Conservation (phyloP, 2,113 vertebrate species). For the Melanocharis versteri region DNA sequence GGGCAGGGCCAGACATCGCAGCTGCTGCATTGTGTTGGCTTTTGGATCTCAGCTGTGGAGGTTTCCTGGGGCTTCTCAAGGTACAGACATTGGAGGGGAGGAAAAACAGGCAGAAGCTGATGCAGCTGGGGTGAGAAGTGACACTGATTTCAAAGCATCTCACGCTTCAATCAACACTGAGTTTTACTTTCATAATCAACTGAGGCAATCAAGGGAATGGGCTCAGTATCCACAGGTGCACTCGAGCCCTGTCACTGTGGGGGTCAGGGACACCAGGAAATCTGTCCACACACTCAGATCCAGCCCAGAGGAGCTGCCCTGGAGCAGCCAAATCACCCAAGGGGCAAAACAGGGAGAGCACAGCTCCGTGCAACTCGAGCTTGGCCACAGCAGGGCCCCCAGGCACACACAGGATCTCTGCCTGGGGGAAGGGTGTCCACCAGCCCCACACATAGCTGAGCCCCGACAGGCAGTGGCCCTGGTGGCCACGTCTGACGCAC, state of each 20-base stretch:
- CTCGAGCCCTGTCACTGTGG: rapidly evolving
- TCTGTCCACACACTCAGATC: neutral
- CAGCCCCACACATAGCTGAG: neutral
- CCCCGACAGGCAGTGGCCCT: neutral
- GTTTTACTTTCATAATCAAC: neutral
- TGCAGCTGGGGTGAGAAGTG: neutral
- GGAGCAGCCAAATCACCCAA: neutral
- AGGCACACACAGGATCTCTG: rapidly evolving
- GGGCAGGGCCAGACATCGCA: neutral
- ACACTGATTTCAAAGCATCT: neutral
- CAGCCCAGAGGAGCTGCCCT: neutral
- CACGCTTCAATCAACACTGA: neutral
- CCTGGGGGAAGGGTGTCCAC: rapidly evolving
- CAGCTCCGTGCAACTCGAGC: rapidly evolving
- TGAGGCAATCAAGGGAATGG: rapidly evolving
- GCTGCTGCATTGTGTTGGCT: neutral
- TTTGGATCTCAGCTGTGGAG: neutral
- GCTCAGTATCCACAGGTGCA: neutral
- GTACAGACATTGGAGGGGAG: neutral
- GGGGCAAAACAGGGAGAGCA: neutral
- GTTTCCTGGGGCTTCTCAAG: neutral
- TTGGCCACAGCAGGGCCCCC: rapidly evolving
- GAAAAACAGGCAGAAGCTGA: neutral
- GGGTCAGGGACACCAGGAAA: neutral
- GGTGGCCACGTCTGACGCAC: rapidly evolving